Evolutionary conservation across 2,888 invertebrate species (phyloP), one percentile per base, ranked within the genome.

Genomic region (Diploptera punctata): DNA sequence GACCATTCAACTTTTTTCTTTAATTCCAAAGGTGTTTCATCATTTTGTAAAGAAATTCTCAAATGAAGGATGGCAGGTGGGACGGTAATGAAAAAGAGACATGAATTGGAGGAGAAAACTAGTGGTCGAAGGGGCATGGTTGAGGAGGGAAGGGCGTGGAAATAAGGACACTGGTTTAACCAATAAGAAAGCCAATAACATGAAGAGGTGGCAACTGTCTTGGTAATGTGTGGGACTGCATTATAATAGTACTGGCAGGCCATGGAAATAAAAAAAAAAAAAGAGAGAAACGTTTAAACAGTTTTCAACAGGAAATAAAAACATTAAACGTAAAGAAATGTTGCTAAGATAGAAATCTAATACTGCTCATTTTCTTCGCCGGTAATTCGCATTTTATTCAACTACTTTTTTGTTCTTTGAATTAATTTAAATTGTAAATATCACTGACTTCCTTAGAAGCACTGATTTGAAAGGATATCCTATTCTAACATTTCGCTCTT

Each of bases 141-240:
- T 44, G 65, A 26, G 65, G 65, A 33, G 65, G 16, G 29, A 65
- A 29, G 65, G 65, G 65, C 65, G 65, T 65, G 65, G 65, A 65
- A 47, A 47, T 65, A 65, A 47, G 47, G 26, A 65, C 38, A 65
- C 65, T 47, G 65, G 65, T 47, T 47, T 47, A 65, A 26, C 65
- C 65, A 65, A 65, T 65, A 65, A 65, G 65, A 65, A 44, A 65
- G 65, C 47, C 26, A 47, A 65, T 43, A 47, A 26, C 65, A 26
- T n/a, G 7, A 21, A 21, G 65, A 65, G 65, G 65, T 65, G 65
- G 65, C 65, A 65, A 65, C 65, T 26, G 26, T 29, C 29, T 47
- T 47, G n/a, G 9, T 65, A 65, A 47, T 65, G 65, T 65, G 65
- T 65, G 43, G 65, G 65, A 44, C n/a, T 24, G 65, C 24, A 65